phyloP scores from a whole-genome alignment of 2,113 vertebrate species.

The Brachyhypopomus occidentalis region DNA sequence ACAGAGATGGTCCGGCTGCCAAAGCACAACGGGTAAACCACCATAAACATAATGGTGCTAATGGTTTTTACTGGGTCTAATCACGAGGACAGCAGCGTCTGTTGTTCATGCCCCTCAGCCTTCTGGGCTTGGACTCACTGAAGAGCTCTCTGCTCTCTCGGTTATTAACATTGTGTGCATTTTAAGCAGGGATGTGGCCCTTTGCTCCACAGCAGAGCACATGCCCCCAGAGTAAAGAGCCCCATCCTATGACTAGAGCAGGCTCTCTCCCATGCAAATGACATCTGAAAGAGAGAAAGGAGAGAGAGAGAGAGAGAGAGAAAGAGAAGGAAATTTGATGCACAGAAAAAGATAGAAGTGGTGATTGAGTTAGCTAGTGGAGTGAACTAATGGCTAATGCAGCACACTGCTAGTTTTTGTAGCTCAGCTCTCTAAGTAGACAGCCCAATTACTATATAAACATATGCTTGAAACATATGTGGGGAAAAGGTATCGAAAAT shows the following conservation, averaged over 20 bases:
- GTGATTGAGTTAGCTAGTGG: neutral
- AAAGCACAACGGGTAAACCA: neutral
- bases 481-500: too few species aligned
- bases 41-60: neutral
- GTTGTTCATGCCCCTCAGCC: neutral
- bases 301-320: neutral
- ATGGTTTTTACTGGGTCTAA: neutral
- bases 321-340: neutral
- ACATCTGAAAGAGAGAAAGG: neutral
- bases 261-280: conserved; percentile 21
- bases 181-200: neutral
- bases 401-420: neutral
- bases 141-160: neutral
- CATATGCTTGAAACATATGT: neutral
- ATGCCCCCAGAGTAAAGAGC: conserved; percentile 7
- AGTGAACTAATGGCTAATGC: neutral
- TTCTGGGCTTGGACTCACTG: too few species aligned
- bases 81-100: neutral
- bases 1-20: neutral
- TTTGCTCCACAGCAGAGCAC: neutral
- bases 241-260: neutral
- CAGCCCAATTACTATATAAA: neutral
- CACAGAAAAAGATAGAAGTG: neutral
- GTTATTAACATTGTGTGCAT: conserved; percentile 14
- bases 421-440: neutral